These are phyloP conservation scores for Sinelater perroti DNA, from an alignment of 2,888 invertebrate species.

Conservation along the genomic window DNA sequence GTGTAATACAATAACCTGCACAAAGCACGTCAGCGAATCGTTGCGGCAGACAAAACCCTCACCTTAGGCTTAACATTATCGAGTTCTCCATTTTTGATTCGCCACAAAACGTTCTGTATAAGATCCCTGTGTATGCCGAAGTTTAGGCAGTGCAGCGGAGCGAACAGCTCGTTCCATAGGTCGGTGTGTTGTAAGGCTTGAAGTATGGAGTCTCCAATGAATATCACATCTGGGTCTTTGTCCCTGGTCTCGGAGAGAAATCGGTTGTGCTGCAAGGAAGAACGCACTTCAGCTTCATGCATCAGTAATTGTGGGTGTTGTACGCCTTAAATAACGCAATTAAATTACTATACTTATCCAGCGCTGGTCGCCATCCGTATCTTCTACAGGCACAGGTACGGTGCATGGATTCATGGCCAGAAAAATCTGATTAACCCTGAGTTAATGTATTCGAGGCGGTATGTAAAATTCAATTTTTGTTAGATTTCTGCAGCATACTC, in stretches of 20 bases:
- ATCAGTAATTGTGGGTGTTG: conserved; percentile 23
- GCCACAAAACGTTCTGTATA: conserved; percentile 90
- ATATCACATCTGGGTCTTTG: conserved; percentile 91
- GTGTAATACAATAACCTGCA: conserved; percentile 83
- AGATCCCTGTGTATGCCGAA: conserved; percentile 90
- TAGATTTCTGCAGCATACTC: conserved; percentile 5
- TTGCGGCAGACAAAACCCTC: conserved; percentile 25
- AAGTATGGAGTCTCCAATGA: conserved; percentile 89
- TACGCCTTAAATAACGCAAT: conserved; percentile 18
- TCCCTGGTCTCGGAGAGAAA: conserved; percentile 86
- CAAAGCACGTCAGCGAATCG: conserved; percentile 48
- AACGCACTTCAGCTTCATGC: conserved; percentile 22
- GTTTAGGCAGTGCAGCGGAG: conserved; percentile 90
- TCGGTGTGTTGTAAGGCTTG: conserved; percentile 84
- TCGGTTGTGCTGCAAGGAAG: conserved; percentile 75
- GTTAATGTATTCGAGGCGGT: conserved; percentile 13
- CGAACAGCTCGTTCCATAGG: conserved; percentile 90
- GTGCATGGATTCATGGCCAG: conserved; percentile 76
- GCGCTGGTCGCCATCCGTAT: conserved; percentile 84
- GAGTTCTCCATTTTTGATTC: conserved; percentile 88
- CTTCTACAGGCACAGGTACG: conserved; percentile 74
- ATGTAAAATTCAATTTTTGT: conserved; percentile 7
- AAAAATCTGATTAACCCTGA: conserved; percentile 14
- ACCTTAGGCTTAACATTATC: conserved; percentile 91
- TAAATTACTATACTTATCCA: conserved; percentile 80